These are phyloP conservation scores for Zaprionus capensis DNA, from an alignment of 1,140 invertebrate genomes.

Conservation along the genomic window DNA sequence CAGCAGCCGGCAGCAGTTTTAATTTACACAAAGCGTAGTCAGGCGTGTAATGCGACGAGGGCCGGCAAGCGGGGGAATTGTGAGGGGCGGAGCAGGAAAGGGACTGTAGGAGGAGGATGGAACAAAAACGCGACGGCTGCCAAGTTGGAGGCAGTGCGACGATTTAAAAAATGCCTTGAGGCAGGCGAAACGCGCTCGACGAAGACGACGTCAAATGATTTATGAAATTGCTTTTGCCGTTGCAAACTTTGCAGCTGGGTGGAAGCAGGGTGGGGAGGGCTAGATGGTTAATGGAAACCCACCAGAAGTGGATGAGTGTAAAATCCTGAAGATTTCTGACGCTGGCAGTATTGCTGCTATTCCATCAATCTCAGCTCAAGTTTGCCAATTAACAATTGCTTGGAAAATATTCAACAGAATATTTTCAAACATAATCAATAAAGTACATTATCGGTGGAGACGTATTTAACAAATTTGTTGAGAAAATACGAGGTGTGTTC, in stretches of 20 bases:
- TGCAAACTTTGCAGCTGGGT: constrained; percentile 39
- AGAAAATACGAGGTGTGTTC: too few relatives aligned
- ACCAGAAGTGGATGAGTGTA: neutral
- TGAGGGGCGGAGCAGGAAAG: neutral
- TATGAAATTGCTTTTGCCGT: constrained; percentile 83
- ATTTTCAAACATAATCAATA: too few relatives aligned
- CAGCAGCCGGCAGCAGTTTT: constrained; percentile 77
- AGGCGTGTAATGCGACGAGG: constrained; percentile 70
- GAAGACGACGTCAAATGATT: constrained; percentile 80
- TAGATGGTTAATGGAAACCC: neutral
- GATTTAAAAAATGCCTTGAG: constrained; percentile 80
- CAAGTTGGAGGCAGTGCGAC: constrained; percentile 1
- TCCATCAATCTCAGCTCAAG: neutral
- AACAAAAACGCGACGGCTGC: neutral
- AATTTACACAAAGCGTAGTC: constrained; percentile 83
- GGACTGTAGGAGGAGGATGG: neutral
- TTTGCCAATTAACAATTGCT: too few relatives aligned
- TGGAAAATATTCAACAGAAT: too few relatives aligned
- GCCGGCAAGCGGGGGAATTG: neutral
- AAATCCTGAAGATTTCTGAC: neutral
- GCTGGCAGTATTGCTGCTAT: neutral
- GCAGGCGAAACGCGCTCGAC: constrained; percentile 33
- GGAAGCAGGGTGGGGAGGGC: neutral
- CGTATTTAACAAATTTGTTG: too few relatives aligned
- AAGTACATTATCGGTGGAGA: too few relatives aligned